Percentiles rank a stretch among this genome's conserved stretches.
These are phyloP conservation scores for Tricholaema leucomelas DNA, from an alignment of 2,113 vertebrate genomes.

Conservation along the genomic window DNA sequence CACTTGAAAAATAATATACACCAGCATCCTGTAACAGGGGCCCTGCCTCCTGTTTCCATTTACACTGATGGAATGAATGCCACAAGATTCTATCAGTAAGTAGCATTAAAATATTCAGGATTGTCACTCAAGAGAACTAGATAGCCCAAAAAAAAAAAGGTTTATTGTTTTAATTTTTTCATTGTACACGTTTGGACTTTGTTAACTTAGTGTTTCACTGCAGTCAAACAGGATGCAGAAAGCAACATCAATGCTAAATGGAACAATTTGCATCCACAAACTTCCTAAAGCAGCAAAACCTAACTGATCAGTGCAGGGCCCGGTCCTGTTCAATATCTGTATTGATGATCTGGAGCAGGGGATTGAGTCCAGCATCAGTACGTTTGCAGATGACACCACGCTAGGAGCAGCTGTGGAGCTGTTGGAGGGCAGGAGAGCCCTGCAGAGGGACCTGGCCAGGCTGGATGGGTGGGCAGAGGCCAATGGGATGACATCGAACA, in stretches of 20 bases:
- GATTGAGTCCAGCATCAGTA: too few species aligned
- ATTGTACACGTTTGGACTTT: not conserved
- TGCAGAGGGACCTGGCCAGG: too few species aligned
- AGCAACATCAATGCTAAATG: conserved; percentile 13
- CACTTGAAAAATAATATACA: conserved; percentile 5
- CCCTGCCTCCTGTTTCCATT: not conserved
- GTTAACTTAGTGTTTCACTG: not conserved
- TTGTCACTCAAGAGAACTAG: not conserved
- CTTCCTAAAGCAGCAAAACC: not conserved
- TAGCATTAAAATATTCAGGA: not conserved
- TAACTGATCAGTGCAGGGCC: not conserved
- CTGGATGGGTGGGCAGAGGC: too few species aligned
- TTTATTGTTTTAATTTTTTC: not conserved
- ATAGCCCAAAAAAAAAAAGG: not conserved
- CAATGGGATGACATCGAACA: too few species aligned
- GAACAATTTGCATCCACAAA: not conserved
- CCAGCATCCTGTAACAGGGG: not conserved
- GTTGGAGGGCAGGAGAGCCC: too few species aligned
- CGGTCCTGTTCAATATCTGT: too few species aligned
- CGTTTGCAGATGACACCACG: too few species aligned
- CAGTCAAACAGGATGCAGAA: not conserved
- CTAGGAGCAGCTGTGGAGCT: too few species aligned
- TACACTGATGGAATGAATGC: not conserved
- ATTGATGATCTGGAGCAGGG: too few species aligned
- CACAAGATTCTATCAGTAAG: not conserved